These are phyloP conservation scores for Tragelaphus scriptus DNA, from an alignment of 2,113 vertebrate genomes.

Conservation along the genomic window DNA sequence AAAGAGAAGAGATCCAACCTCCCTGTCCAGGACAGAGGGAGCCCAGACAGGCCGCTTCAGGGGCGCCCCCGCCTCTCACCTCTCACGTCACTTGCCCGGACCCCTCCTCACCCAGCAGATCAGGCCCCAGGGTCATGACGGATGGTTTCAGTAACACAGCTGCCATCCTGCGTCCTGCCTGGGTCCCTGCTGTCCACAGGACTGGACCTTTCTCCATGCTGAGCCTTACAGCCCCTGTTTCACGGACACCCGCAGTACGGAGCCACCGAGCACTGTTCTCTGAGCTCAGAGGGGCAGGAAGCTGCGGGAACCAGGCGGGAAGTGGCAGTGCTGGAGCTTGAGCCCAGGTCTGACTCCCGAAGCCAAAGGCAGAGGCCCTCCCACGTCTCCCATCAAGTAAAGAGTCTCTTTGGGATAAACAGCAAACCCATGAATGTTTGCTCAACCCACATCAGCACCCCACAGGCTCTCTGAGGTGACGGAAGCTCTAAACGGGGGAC, in stretches of 20 bases:
- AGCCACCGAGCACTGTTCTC: not conserved
- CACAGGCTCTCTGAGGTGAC: not conserved
- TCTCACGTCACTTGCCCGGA: accelerated
- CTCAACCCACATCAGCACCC: not conserved
- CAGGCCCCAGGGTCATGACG: too few species aligned
- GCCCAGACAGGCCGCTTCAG: not conserved
- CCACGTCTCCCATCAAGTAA: not conserved
- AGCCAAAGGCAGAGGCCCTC: accelerated
- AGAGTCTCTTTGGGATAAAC: not conserved
- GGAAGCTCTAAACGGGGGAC: not conserved
- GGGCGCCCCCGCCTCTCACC: accelerated
- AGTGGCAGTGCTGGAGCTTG: accelerated
- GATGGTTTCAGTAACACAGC: accelerated
- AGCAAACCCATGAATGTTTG: not conserved
- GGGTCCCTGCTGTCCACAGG: too few species aligned
- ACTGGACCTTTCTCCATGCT: not conserved
- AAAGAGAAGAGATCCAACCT: accelerated
- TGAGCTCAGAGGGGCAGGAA: not conserved
- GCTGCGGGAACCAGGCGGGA: not conserved
- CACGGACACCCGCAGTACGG: not conserved
- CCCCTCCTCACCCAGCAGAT: not conserved
- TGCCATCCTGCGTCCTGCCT: not conserved
- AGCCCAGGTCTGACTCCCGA: not conserved
- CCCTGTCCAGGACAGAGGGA: too few species aligned
- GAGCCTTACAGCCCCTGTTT: not conserved